Evolutionary conservation across 1,140 invertebrate species (phyloP).

Genomic region (Grapholita molesta): DNA sequence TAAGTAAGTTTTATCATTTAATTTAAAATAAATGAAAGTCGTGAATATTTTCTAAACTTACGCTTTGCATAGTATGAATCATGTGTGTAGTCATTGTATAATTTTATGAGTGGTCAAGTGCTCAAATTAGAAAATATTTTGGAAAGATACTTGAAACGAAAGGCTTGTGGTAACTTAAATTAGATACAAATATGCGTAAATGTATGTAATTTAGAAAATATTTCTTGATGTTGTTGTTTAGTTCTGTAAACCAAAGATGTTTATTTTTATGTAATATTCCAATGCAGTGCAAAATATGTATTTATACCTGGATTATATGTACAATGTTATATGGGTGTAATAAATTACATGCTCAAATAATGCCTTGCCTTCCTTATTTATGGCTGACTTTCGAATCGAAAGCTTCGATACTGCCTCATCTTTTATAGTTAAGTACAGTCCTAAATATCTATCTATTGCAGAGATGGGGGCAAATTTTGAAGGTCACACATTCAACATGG

Average conservation of each 20-base stretch:
- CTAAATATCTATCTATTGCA: too few relatives aligned
- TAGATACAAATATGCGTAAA: slow-evolving; percentile 39
- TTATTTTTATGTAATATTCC: slow-evolving; percentile 66
- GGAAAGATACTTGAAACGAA: slow-evolving; percentile 40
- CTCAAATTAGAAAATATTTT: slow-evolving; percentile 56
- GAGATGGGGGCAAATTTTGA: too few relatives aligned
- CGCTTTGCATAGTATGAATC: slow-evolving; percentile 34
- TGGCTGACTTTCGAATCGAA: too few relatives aligned
- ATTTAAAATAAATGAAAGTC: neutral
- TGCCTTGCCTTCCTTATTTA: neutral
- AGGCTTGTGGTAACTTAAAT: slow-evolving; percentile 59
- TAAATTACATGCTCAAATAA: slow-evolving; percentile 67
- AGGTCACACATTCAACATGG: too few relatives aligned
- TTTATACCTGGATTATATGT: slow-evolving; percentile 60
- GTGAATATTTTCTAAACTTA: slow-evolving; percentile 4
- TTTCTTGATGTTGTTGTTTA: slow-evolving; percentile 58
- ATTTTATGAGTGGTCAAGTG: slow-evolving; percentile 43
- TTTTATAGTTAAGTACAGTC: too few relatives aligned
- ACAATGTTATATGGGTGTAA: slow-evolving; percentile 71
- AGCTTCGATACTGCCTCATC: too few relatives aligned
- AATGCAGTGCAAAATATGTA: slow-evolving; percentile 55
- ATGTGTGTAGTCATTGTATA: slow-evolving; percentile 15
- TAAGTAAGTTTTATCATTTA: neutral
- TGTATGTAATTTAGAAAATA: slow-evolving; percentile 43
- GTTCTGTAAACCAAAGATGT: slow-evolving; percentile 72